Conservation (phyloP, 2,888 invertebrate species). For the Habrosyne pyritoides region DNA sequence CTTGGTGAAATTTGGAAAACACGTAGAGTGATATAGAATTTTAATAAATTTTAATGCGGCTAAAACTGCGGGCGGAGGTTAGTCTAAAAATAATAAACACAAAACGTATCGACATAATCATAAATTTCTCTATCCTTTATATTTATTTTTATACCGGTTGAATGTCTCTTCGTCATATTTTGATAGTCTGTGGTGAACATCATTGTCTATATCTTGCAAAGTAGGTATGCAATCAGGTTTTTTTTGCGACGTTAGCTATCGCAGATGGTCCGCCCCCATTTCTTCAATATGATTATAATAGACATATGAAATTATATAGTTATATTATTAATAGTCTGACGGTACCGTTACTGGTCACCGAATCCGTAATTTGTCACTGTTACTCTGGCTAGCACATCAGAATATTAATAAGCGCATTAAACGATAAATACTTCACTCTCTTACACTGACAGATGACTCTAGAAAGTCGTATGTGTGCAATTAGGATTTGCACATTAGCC, state of each 20-base stretch:
- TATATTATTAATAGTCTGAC: constrained; percentile 11
- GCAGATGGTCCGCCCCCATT: not conserved
- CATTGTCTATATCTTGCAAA: not conserved
- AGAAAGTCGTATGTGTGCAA: constrained; percentile 1
- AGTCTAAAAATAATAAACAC: no score
- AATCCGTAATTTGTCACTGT: constrained; percentile 22
- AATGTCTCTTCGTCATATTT: not conserved
- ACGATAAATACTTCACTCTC: constrained; percentile 9
- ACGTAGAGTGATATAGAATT: no score
- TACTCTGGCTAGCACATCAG: constrained; percentile 7
- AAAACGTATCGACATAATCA: no score
- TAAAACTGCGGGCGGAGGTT: no score
- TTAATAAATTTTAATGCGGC: no score
- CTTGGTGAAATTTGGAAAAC: no score
- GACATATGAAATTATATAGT: not conserved
- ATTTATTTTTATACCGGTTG: not conserved
- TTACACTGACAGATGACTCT: constrained; percentile 3
- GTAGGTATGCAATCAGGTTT: not conserved
- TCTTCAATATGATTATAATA: not conserved
- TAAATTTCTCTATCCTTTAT: no score
- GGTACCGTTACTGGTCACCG: constrained; percentile 21
- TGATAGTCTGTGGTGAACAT: not conserved
- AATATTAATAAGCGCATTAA: constrained; percentile 7
- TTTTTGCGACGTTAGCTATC: constrained; percentile 3
- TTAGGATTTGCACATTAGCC: not conserved